Percentiles rank a stretch among this genome's conserved stretches.
Conservation (phyloP, 2,888 invertebrate genomes). For the Pyrgus malvae region DNA sequence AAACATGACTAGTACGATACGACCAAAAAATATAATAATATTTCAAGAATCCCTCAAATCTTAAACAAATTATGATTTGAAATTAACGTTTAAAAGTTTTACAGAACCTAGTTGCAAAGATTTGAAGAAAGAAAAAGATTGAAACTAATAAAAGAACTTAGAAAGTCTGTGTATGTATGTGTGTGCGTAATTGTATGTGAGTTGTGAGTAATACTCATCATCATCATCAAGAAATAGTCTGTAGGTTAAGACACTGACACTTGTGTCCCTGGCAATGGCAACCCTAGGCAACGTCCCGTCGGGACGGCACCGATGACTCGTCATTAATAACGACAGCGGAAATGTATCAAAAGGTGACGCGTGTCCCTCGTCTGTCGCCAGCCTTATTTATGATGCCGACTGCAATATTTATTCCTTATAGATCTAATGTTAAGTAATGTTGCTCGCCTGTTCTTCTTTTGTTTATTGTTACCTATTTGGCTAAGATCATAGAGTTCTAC, state of each 20-base stretch:
- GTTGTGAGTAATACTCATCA: too few relatives aligned
- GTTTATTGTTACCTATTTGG: not conserved
- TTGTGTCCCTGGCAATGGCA: too few relatives aligned
- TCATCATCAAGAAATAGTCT: too few relatives aligned
- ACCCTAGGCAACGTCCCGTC: conserved; percentile 59
- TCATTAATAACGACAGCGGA: conserved; percentile 82
- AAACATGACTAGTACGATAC: too few relatives aligned
- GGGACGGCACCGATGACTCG: conserved; percentile 81
- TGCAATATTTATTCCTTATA: conserved; percentile 71
- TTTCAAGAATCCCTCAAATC: too few relatives aligned
- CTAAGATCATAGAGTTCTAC: too few relatives aligned
- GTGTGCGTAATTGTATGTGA: too few relatives aligned
- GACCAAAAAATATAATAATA: too few relatives aligned
- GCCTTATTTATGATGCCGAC: conserved; percentile 76
- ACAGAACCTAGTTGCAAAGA: too few relatives aligned
- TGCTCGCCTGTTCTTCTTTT: not conserved
- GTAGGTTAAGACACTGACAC: too few relatives aligned
- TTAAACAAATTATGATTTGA: too few relatives aligned
- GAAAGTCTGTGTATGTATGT: not conserved
- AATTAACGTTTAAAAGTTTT: too few relatives aligned
- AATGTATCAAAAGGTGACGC: conserved; percentile 82
- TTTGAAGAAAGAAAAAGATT: not conserved
- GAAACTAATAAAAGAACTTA: not conserved
- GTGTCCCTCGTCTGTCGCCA: conserved; percentile 76
- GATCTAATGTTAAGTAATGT: conserved; percentile 33